These are phyloP conservation scores for Drosophila tropicalis DNA, from an alignment of 1,140 invertebrate genomes.

Conservation along the genomic window DNA sequence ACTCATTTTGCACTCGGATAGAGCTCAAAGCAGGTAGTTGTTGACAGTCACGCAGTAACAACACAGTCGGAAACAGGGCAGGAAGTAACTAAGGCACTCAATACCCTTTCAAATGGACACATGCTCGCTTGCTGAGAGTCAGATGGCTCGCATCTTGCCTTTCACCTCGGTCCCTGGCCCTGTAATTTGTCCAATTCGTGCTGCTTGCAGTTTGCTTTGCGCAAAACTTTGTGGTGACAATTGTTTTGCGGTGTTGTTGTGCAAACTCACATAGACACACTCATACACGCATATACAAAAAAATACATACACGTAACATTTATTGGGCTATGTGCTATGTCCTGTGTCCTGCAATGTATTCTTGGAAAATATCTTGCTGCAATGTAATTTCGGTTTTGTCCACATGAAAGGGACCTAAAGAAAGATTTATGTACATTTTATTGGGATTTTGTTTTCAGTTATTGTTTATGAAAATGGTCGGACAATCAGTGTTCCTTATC, in stretches of 20 bases:
- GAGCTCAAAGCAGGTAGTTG: slow-evolving; percentile 30
- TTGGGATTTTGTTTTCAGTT: slow-evolving; percentile 24
- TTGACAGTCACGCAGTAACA: slow-evolving; percentile 32
- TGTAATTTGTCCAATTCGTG: slow-evolving; percentile 62
- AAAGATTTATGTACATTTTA: slow-evolving; percentile 39
- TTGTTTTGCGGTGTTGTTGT: slow-evolving; percentile 60
- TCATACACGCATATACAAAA: slow-evolving; percentile 19
- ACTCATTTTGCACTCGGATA: slow-evolving; percentile 62
- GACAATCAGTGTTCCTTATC: slow-evolving; percentile 34
- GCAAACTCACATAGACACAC: slow-evolving; percentile 11
- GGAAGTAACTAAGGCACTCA: slow-evolving; percentile 7
- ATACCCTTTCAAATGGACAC: slow-evolving; percentile 32
- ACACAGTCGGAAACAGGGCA: slow-evolving; percentile 27
- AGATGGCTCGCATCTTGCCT: slow-evolving; percentile 37
- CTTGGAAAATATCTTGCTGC: slow-evolving; percentile 37
- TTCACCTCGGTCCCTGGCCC: slow-evolving; percentile 30
- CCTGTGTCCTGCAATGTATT: slow-evolving; percentile 49
- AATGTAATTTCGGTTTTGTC: slow-evolving; percentile 36
- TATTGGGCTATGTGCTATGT: slow-evolving; percentile 9
- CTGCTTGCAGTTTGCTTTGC: slow-evolving; percentile 57
- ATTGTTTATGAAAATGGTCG: slow-evolving; percentile 5
- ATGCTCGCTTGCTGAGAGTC: slow-evolving; percentile 62
- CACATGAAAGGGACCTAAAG: slow-evolving; percentile 9
- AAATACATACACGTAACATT: slow-evolving; percentile 25
- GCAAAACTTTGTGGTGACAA: slow-evolving; percentile 71